Evolutionary conservation across 2,888 invertebrate genomes (phyloP).

Genomic region (Macaria liturata): DNA sequence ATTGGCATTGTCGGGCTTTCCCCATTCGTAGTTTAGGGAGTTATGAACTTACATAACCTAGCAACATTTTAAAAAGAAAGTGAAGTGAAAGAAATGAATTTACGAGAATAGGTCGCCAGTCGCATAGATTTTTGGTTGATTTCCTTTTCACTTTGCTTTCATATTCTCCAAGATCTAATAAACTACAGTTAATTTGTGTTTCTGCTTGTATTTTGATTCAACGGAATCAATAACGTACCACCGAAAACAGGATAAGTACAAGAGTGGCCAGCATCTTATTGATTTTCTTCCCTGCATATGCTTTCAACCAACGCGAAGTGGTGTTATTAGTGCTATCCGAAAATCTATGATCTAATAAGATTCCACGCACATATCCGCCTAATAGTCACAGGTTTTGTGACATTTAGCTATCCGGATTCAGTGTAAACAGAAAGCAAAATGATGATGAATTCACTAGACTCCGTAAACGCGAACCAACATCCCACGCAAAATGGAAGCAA

Average conservation of each 20-base stretch:
- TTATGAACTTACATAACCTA: slow-evolving; percentile 35
- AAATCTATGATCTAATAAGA: slow-evolving; percentile 63
- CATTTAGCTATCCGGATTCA: slow-evolving; percentile 55
- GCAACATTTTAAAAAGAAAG: slow-evolving; percentile 81
- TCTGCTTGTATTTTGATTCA: slow-evolving; percentile 75
- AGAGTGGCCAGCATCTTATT: slow-evolving; percentile 82
- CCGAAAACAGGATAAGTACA: slow-evolving; percentile 75
- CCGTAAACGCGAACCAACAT: slow-evolving; percentile 76
- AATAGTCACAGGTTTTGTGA: slow-evolving; percentile 54
- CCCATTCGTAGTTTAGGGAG: too few species aligned
- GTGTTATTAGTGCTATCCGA: slow-evolving; percentile 64
- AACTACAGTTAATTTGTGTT: slow-evolving; percentile 77
- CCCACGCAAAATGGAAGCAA: slow-evolving; percentile 91
- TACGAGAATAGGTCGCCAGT: slow-evolving; percentile 82
- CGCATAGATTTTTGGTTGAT: slow-evolving; percentile 83
- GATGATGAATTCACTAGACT: slow-evolving; percentile 81
- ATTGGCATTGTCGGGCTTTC: too few species aligned
- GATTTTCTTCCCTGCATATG: slow-evolving; percentile 83
- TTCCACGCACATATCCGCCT: slow-evolving; percentile 50
- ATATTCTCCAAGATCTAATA: slow-evolving; percentile 79
- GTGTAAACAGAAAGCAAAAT: slow-evolving; percentile 71
- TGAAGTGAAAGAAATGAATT: slow-evolving; percentile 83
- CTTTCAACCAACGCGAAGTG: slow-evolving; percentile 82
- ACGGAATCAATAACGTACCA: slow-evolving; percentile 62
- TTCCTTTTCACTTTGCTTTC: slow-evolving; percentile 83